Evolutionary conservation across 2,113 vertebrate genomes (phyloP), one percentile per base, ranked within the genome.

Genomic region (Hirundichthys speculiger): DNA sequence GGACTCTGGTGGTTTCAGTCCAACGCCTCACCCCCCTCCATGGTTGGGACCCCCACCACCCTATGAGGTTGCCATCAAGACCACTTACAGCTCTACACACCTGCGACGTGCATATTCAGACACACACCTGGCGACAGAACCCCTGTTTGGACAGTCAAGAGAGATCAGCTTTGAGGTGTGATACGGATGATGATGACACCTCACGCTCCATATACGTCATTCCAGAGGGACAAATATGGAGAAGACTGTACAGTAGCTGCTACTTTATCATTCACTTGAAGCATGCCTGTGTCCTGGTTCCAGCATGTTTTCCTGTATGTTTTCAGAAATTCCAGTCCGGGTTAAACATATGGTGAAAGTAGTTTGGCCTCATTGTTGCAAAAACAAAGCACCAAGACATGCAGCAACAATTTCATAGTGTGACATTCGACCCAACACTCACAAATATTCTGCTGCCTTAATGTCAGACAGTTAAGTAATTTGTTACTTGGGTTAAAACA

Each of bases 161-260:
- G 93, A 94, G 75, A 92, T 94, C 64, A 94, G 93, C 83, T 94
- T 94, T 34, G 93, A 94, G 77, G 92, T 94, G 79, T 94, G 86
- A 92, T 1, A 18, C 19, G 21, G 55, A 83, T 2, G 18, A 19
- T 16, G 57, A 3, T 7, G 34, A 47, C 15, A 0, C 12, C 24
- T 2, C 10, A 4, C 27, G n/a, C 14, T 13, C 3, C n/a, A 15
- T 51, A 27, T 60, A 11, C 39, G 24, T 47, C 22, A 20, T 13
- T 58, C 5, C 40, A 45, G 16, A 20, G 41, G n/a, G 13, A 59
- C 42, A 18, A 30, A 43, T 0, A 24, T 41, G 48, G 48, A 22
- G 13, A 14, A 47, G 21, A 27, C 45, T 51, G 15, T 15, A 30
- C 15, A 46, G 54, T 25, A 39, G 48, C 27, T 30, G 47, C 47